Evolutionary conservation across 2,113 vertebrate genomes (phyloP), one percentile per base, ranked within the genome.

Genomic region (Pagrus major): DNA sequence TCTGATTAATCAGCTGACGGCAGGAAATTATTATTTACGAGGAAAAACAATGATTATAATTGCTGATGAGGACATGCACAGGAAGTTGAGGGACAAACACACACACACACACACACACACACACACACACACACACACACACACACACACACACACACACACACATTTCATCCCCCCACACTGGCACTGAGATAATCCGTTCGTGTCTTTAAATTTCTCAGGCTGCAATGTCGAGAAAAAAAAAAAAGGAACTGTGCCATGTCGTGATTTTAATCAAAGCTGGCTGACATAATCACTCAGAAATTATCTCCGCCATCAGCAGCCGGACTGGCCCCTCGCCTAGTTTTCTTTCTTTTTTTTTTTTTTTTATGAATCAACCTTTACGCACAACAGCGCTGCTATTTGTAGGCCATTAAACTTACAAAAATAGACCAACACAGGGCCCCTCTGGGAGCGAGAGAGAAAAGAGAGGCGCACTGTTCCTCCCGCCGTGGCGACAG

Each of bases 201-300:
- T 56, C 58, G 47, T 75, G 77, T 90, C 33, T 90, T 80, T n/a
- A n/a, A 86, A 82, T 80, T 84, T 88, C 71, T 77, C 65, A 83
- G 54, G 61, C 79, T n/a, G 66, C 80, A 55, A 18, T 78, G 54
- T 41, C 27, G n/a, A 58, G 16, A 23, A 61, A 73, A 15, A 74
- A 80, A 49, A 8, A n/a, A 68, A 59, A 72, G 18, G 73, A 81
- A 52, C 16, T 73, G 81, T 79, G 83, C 82, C 82, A 78, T 74
- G 66, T 89, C 33, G 75, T 79, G 92, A 94, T 94, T 90, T 88
- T 85, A 91, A 94, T 95, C 92, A 88, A 46, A 60, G 46, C 55
- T 86, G 81, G 23, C 52, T 91, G 83, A 90, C 89, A 90, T 64
- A 82, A 88, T 92, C 91, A 86, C 69, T 78, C 83, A 80, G 72